Evolutionary conservation across 2,113 vertebrate genomes (phyloP), one percentile per base, ranked within the genome.

Genomic region (Microtus ochrogaster): DNA sequence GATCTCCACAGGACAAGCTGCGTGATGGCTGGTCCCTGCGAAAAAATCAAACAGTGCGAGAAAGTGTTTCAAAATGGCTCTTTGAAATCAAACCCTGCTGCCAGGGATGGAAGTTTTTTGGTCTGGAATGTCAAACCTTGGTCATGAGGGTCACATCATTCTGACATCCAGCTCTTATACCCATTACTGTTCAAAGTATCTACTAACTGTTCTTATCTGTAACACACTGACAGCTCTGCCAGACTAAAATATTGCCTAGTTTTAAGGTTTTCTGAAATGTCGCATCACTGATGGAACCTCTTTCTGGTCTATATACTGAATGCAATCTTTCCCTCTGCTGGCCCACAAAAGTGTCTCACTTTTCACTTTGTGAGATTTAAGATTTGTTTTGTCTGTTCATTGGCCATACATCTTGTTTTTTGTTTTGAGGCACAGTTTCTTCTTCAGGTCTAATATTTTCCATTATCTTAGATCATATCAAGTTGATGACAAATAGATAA

Each of bases 271-370:
- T 79, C 79, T 77, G 41, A 91, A 92, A 82, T 90, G 44, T 91
- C 63, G 61, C 24, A 30, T 90, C 55, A 7, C 73, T 96, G 14
- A 39, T 52, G 81, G 72, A 87, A 19, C 11, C 30, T 94, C 61
- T 86, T 82, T 52, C 83, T 58, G 83, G 87, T 89, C 24, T 90
- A 89, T 84, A 68, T 26, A n/a, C 11, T 61, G n/a, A 76, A 84
- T 41, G n/a, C 41, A 58, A 24, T 41, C 26, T 88, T 74, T 85
- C 49, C 58, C 61, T 90, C 73, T 30, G 70, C 12, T 66, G 16
- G 72, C 28, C 55, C 39, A 17, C 24, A 3, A 44, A n/a, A 86
- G 21, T 55, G 12, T 85, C 36, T 65, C 28, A 26, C 7, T 89
- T 28, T 74, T 93, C 24, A 58, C 9, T 30, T 93, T 41, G 52